phyloP scores from a whole-genome alignment of 64 coral and sea anemone genomes.

The Actinia tenebrosa region DNA sequence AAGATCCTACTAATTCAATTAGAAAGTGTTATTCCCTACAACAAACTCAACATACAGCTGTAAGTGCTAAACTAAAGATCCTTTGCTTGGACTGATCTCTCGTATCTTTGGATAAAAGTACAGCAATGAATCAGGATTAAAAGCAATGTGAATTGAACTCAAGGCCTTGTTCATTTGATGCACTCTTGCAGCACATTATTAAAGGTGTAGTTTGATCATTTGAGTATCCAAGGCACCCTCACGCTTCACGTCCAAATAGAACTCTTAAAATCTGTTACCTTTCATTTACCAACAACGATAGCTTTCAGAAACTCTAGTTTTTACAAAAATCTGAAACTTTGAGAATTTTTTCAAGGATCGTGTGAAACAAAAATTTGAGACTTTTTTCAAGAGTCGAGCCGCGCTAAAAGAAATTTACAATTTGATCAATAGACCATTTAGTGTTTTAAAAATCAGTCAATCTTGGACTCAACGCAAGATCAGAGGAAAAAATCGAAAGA shows the following conservation, averaged over 20 bases:
- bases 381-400: not conserved
- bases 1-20: not conserved
- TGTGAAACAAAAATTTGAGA: not conserved
- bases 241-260: constrained; percentile 3
- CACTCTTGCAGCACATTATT: not conserved
- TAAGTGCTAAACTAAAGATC: not conserved
- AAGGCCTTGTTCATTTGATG: not conserved
- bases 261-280: not conserved
- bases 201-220: not conserved
- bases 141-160: not conserved
- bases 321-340: not conserved
- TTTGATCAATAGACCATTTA: not conserved
- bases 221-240: not conserved
- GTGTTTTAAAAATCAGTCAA: not conserved
- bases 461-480: not conserved
- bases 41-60: not conserved
- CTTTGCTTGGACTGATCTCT: not conserved
- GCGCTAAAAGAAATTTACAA: not conserved
- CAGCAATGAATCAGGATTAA: not conserved
- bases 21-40: not conserved
- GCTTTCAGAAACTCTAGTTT: not conserved
- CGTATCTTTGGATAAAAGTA: not conserved
- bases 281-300: not conserved
- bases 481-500: not conserved
- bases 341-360: not conserved